phyloP scores from a whole-genome alignment of 2,113 vertebrate species.

The Cinclus mexicanus region DNA sequence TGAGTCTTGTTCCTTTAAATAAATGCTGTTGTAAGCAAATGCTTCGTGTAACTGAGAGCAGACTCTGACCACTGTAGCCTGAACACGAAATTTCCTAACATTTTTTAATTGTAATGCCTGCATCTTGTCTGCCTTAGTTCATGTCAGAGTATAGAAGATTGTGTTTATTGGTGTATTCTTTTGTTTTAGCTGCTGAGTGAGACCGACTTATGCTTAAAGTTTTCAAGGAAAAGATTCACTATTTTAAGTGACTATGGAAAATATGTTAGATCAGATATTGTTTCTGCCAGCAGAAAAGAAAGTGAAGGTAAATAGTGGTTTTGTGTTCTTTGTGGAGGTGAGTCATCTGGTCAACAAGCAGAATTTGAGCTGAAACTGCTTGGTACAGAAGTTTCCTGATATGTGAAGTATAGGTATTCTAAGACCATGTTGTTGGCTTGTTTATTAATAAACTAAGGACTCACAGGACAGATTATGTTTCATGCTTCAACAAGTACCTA shows the following conservation, averaged over 20 bases:
- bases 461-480: neutral
- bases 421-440: neutral
- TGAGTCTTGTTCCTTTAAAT: neutral
- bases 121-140: neutral
- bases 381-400: neutral
- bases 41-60: neutral
- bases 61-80: neutral
- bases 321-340: neutral
- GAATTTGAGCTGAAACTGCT: neutral
- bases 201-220: neutral
- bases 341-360: neutral
- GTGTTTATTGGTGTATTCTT: neutral
- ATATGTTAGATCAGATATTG: neutral
- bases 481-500: conserved; percentile 12
- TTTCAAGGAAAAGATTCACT: neutral
- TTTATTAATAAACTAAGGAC: neutral
- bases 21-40: neutral
- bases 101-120: neutral
- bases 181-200: neutral
- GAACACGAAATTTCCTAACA: neutral
- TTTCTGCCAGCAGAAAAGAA: neutral
- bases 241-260: neutral
- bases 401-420: neutral
- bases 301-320: neutral
- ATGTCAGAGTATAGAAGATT: neutral